Conservation (phyloP, 2,113 vertebrate genomes). For the Hucho hucho region DNA sequence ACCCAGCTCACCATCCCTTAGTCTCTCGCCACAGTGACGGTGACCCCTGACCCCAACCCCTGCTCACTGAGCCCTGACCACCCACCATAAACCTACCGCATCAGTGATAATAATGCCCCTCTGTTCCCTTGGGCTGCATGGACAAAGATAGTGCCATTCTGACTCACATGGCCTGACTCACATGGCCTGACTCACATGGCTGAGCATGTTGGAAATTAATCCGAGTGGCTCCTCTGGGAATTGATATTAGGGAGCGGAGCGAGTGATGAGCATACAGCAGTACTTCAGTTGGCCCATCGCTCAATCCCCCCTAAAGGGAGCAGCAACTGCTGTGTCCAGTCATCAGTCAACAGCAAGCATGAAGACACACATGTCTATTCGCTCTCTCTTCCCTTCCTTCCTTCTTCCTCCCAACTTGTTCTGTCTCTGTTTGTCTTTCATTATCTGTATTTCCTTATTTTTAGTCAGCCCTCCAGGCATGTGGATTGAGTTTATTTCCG, state of each 20-base stretch:
- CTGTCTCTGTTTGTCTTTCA: neutral
- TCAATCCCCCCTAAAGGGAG: neutral
- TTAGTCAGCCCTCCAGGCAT: neutral
- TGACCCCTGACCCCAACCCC: neutral
- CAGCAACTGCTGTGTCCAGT: neutral
- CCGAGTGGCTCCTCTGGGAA: neutral
- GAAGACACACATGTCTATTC: neutral
- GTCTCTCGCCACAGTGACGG: neutral
- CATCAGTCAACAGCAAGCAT: neutral
- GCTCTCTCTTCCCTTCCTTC: neutral
- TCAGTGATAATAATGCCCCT: neutral
- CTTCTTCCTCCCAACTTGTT: neutral
- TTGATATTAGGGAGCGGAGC: neutral
- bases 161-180: neutral
- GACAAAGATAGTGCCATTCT: neutral
- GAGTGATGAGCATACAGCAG: constrained; percentile 1
- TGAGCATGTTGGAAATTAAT: neutral
- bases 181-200: neutral
- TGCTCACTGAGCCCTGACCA: neutral
- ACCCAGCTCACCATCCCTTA: neutral
- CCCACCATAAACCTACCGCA: neutral
- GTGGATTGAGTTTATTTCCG: neutral
- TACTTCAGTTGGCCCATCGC: neutral
- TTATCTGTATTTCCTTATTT: neutral
- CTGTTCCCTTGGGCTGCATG: neutral